Evolutionary conservation across 1,140 invertebrate genomes (phyloP), one percentile per base, ranked within the genome.

Genomic region (Philaenus spumarius): DNA sequence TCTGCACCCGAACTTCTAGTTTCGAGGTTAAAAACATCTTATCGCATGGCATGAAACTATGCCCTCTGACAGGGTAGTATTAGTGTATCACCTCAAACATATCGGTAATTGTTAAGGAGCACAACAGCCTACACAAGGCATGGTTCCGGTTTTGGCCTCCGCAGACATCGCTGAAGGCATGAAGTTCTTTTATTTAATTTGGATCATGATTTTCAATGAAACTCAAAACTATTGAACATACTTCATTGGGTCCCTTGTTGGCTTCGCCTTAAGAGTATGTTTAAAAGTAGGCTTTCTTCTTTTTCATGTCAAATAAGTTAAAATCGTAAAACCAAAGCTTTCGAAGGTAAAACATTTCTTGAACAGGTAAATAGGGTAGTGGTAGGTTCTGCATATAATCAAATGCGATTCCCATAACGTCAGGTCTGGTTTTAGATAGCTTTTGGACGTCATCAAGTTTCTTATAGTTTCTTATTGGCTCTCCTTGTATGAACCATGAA

Each of bases 251-350:
- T n/a, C 52, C 55, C 47, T 62, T 64, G 4, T 45, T 42, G n/a
- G 54, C 66, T 55, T 54, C 12, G 20, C 62, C 62, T 61, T 67
- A 64, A 46, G 62, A 55, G 55, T 67, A 64, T 23, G 53, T 48
- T 46, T 61, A 66, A 56, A 65, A 62, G n/a, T n/a, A n/a, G n/a
- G 50, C 20, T 42, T 60, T 61, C 12, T 65, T 48, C 26, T 64
- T 55, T 42, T 55, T 50, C n/a, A 62, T 17, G 20, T 62, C 40
- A 46, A 64, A 54, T 11, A 64, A 43, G 17, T 56, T 45, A 26
- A 62, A 46, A 14, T 24, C 14, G 34, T 58, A 58, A 15, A 62
- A 24, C 55, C 55, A 64, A 22, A 64, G 37, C 40, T 64, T 39
- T 22, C 62, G 30, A 15, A 61, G 14, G 55, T 55, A 66, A 50